Base-by-base conservation (phyloP, 2,113 vertebrate species). In the Sylvicapra grimmia region DNA sequence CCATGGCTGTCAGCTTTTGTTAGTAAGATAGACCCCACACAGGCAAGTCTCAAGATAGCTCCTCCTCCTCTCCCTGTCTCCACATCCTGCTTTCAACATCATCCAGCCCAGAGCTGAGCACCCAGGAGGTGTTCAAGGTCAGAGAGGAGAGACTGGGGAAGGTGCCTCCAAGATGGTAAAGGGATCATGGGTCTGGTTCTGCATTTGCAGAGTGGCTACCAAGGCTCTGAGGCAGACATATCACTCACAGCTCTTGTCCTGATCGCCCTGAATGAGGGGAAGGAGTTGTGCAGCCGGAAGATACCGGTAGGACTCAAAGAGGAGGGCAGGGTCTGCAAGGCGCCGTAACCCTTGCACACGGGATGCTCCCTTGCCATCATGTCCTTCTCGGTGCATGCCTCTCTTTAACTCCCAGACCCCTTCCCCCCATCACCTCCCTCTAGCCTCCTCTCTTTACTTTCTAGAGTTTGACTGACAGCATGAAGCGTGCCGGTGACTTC, bases 171-270 rank as follows among this genome's bases (percentile, higher is more conserved):
- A 86, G 58, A 90, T 19, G 27, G 86, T 36, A 18, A 54, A 23
- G 56, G 31, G 16, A n/a, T 31, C 29, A 6, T 1, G 13, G 18
- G 8, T 36, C 9, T 90, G 33, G 6, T 12, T 92, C 51, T 75
- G 13, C 61, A 10, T 58, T 86, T 49, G 86, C 94, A 99, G 99
- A 98, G 98, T 21, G 97, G 98, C 18, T 98, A 99, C 19, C 53
- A 0, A 0, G 98, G 98, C 18, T 91, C 29, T 0, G 98, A 99
- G 49, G 96, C 98, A 0, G 97, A 98, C 0, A 96, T 97, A 13
- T 99, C 99, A 21, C 98, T 99, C 97, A 99, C 99, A 0, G 99
- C 99, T 18, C 99, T 99, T 51, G 98, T 98, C 31, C 97, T 99
- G 14, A 99, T 99, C 33, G 97, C 99, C 15, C 97, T 99, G 97